Evolutionary conservation across 1,140 invertebrate species (phyloP), one percentile per base, ranked within the genome.

Genomic region (Aricia agestis): DNA sequence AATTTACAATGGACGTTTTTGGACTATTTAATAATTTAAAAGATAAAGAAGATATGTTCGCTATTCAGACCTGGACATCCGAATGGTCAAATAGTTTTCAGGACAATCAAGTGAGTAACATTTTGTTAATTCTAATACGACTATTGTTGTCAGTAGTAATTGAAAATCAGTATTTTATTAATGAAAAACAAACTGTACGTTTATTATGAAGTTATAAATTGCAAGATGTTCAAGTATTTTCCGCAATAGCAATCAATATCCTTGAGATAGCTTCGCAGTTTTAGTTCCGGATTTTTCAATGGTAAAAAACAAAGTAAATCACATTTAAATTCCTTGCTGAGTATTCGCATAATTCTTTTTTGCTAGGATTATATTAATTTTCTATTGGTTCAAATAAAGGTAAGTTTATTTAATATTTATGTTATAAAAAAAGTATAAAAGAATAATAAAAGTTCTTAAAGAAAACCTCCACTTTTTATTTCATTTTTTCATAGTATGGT

Each of bases 11-110:
- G 88, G 88, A 90, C 76, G 88, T 90, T n/a, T 85, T 89, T 57
- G 85, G 86, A 31, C 78, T 90, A 36, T 78, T 90, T 67, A 90
- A 82, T 78, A 90, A 86, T 81, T 88, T 90, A 66, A 82, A 90
- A 66, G 87, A 89, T 42, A 89, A 89, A 80, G 76, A 86, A 25
- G 85, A 90, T 66, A 86, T 90, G 86, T 90, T 90, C 75, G 88
- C 87, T 32, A 83, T 90, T 9, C 87, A 84, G 81, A 91, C 89
- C 61, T 91, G 89, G 89, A 91, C 89, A 18, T 83, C 87, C 0
- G 86, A 91, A 58, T 91, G 87, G 89, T 83, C 89, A 0, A 82
- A 89, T 71, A 90, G 85, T 82, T 89, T 89, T 76, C 85, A 89
- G 82, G 87, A 91, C 71, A 89, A 91, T 75, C 87, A 89, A 82